These are phyloP conservation scores for Alosa alosa DNA, from an alignment of 2,113 vertebrate genomes.

Conservation along the genomic window DNA sequence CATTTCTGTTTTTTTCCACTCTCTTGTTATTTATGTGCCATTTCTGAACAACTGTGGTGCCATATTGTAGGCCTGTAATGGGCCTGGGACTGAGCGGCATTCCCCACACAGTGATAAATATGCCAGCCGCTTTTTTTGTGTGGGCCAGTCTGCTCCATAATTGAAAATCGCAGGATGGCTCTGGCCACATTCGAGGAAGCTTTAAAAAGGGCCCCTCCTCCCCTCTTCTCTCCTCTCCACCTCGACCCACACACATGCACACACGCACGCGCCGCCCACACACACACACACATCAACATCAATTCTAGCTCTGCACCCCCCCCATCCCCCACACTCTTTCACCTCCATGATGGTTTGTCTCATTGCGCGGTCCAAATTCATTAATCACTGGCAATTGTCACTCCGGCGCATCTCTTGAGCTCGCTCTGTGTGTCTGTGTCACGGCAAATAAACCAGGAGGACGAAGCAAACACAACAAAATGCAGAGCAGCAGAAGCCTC, in stretches of 20 bases:
- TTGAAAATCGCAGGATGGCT: constrained; percentile 33
- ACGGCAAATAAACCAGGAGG: neutral
- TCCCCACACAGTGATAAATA: constrained; percentile 16
- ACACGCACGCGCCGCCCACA: neutral
- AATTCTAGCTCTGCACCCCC: neutral
- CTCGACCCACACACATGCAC: neutral
- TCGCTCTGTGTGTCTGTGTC: neutral
- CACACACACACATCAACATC: neutral
- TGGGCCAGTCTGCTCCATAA: constrained; percentile 24
- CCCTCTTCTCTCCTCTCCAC: neutral
- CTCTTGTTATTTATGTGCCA: neutral
- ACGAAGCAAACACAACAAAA: neutral
- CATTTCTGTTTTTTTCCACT: neutral
- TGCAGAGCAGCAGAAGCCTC: neutral
- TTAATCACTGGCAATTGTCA: constrained; percentile 7
- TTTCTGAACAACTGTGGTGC: neutral
- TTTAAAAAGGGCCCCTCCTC: constrained; percentile 19
- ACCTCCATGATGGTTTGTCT: neutral
- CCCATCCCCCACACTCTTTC: neutral
- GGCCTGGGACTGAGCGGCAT: neutral
- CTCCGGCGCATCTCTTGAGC: neutral
- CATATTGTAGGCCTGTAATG: constrained; percentile 7
- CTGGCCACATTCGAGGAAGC: constrained; percentile 24
- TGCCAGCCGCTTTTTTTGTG: neutral
- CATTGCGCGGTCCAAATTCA: neutral